phyloP scores from a whole-genome alignment of 2,888 invertebrate genomes.

The Nesidiocoris tenuis region DNA sequence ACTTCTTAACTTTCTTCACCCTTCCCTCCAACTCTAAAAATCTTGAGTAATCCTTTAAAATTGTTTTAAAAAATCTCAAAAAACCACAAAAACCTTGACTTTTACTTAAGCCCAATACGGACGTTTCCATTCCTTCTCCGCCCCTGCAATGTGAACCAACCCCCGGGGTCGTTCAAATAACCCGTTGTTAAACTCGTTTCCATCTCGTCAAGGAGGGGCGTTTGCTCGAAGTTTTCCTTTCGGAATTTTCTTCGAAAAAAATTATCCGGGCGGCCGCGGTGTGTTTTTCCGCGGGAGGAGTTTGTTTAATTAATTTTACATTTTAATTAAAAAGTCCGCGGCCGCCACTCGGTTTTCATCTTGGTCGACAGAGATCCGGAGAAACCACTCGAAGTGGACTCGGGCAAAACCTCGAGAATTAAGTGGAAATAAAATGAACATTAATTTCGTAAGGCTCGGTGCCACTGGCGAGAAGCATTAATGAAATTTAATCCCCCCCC shows the following conservation, averaged over 20 bases:
- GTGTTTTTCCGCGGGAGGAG: constrained; percentile 11
- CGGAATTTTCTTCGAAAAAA: neutral
- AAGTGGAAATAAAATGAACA: constrained; percentile 34
- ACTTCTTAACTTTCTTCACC: no score
- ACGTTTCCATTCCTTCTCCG: no score
- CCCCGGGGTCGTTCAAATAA: neutral
- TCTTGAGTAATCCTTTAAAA: neutral
- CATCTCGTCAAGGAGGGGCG: neutral
- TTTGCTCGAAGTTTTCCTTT: neutral
- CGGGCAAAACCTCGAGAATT: neutral
- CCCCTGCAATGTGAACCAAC: no score
- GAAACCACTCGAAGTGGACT: neutral
- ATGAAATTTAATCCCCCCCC: neutral
- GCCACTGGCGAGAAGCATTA: neutral
- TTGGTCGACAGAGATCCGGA: neutral
- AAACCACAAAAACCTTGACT: no score
- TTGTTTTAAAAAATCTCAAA: no score
- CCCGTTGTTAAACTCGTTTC: neutral
- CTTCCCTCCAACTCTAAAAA: neutral
- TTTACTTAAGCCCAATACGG: no score
- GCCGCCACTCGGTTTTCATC: neutral
- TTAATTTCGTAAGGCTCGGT: constrained; percentile 25
- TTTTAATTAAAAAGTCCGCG: constrained; percentile 43
- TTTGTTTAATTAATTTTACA: constrained; percentile 47
- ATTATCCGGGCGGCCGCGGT: neutral